Conservation (phyloP, 1,140 invertebrate species). For the Eurosta solidaginis region DNA sequence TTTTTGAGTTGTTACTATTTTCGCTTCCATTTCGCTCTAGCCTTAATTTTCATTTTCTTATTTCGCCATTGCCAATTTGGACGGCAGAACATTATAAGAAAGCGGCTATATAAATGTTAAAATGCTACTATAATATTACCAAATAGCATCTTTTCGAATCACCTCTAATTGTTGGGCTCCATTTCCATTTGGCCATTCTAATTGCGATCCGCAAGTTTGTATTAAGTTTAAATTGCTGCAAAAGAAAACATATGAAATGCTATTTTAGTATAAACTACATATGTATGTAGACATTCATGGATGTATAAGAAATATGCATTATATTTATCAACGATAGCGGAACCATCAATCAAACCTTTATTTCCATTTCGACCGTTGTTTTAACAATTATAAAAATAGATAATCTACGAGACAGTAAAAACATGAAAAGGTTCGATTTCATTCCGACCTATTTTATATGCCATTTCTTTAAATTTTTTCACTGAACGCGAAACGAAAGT, state of each 20-base stretch:
- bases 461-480: too few species aligned
- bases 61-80: slow-evolving; percentile 22
- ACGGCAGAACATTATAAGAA: slow-evolving; percentile 21
- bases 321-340: too few species aligned
- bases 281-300: too few species aligned
- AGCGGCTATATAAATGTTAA: background rate
- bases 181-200: background rate
- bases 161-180: background rate
- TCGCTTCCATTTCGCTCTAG: slow-evolving; percentile 24
- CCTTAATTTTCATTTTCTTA: slow-evolving; percentile 18
- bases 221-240: background rate
- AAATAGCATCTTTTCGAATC: background rate
- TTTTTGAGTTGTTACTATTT: background rate
- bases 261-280: background rate
- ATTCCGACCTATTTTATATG: too few species aligned
- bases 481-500: too few species aligned
- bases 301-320: too few species aligned
- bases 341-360: too few species aligned
- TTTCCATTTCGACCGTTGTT: too few species aligned
- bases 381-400: too few species aligned
- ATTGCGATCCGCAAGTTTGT: background rate
- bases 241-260: background rate
- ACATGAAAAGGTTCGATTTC: too few species aligned
- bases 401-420: too few species aligned
- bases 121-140: background rate